A percentile compares a stretch with the other conserved stretches of the same genome.
Conservation (phyloP, 2,888 invertebrate genomes). For the Cosmia pyralina region DNA sequence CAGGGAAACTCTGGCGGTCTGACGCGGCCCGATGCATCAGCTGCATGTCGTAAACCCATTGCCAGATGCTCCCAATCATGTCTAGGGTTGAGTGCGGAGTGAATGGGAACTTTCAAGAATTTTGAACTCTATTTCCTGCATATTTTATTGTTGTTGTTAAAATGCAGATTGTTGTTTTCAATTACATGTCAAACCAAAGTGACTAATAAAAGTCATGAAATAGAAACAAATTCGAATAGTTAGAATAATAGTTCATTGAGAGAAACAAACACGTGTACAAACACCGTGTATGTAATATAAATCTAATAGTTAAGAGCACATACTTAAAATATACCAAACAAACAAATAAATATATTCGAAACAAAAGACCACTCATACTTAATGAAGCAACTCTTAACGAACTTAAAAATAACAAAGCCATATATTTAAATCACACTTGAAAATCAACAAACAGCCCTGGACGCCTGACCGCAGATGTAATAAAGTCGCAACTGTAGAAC, state of each 20-base stretch:
- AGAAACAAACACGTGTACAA: conserved; percentile 43
- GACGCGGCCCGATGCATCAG: conserved; percentile 66
- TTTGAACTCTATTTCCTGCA: neutral
- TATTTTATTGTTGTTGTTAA: neutral
- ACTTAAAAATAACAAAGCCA: conserved; percentile 50
- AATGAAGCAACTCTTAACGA: conserved; percentile 42
- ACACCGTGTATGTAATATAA: conserved; percentile 42
- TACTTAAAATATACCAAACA: conserved; percentile 37
- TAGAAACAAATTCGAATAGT: conserved; percentile 21
- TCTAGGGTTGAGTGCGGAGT: conserved; percentile 53
- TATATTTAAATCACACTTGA: conserved; percentile 61
- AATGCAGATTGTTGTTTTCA: conserved; percentile 7
- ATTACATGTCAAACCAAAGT: neutral
- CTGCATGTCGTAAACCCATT: conserved; percentile 68
- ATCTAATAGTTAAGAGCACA: conserved; percentile 40
- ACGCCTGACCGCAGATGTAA: conserved; percentile 80
- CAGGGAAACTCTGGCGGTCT: conserved; percentile 67
- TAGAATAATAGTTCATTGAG: conserved; percentile 22
- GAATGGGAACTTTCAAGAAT: conserved; percentile 1
- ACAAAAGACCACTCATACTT: conserved; percentile 45
- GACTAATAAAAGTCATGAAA: neutral
- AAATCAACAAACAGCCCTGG: conserved; percentile 67
- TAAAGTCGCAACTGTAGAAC: conserved; percentile 73
- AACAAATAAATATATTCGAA: conserved; percentile 47
- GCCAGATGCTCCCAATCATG: conserved; percentile 80